Evolutionary conservation across 2,888 invertebrate genomes (phyloP).

Genomic region (Cryptophagus acutangulus): DNA sequence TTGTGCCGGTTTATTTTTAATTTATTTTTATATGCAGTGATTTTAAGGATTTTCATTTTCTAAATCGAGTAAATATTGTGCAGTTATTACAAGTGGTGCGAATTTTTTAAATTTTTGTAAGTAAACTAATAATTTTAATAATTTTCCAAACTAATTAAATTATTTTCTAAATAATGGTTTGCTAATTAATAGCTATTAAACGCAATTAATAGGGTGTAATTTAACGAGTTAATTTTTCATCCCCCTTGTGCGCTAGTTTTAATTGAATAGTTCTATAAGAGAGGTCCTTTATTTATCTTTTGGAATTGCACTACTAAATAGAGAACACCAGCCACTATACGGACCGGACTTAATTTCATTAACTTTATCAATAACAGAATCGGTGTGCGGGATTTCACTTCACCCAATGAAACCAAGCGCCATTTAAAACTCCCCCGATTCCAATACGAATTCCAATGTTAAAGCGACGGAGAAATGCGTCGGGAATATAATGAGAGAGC

Average conservation of each 20-base stretch:
- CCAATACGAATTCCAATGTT: slow-evolving; percentile 17
- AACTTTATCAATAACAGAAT: slow-evolving; percentile 38
- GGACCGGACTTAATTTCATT: slow-evolving; percentile 38
- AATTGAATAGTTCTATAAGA: too few relatives aligned
- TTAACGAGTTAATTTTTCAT: too few relatives aligned
- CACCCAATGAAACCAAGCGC: slow-evolving; percentile 27
- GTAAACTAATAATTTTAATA: neutral
- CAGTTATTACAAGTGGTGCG: too few relatives aligned
- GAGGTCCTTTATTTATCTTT: too few relatives aligned
- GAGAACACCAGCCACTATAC: too few relatives aligned
- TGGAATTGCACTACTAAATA: too few relatives aligned
- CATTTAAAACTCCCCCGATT: slow-evolving; percentile 31
- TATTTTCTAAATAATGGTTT: neutral
- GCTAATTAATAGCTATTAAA: too few relatives aligned
- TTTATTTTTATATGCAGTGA: neutral
- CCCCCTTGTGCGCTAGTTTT: too few relatives aligned
- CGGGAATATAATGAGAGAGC: too few relatives aligned
- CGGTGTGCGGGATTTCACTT: slow-evolving; percentile 16
- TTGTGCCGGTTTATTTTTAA: slow-evolving; percentile 1
- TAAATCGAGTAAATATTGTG: slow-evolving; percentile 2
- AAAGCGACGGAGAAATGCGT: slow-evolving; percentile 18
- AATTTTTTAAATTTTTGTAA: neutral
- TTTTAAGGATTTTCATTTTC: neutral
- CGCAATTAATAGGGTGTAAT: too few relatives aligned
- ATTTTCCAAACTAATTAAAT: neutral